Conservation (phyloP, 2,888 invertebrate species). For the Frankliniella fusca region DNA sequence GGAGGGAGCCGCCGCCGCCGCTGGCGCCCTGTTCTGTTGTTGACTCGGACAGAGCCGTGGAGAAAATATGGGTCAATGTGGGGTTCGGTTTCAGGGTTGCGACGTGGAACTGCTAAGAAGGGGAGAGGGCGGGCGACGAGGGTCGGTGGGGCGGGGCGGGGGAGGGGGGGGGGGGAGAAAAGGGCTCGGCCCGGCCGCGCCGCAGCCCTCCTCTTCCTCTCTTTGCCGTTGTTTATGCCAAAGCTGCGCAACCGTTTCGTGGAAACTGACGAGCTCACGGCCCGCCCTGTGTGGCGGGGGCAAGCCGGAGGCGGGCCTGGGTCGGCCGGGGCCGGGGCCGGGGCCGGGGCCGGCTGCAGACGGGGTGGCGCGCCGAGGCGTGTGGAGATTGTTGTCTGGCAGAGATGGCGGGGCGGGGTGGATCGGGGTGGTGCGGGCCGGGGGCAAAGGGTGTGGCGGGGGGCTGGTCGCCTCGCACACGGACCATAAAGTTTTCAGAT, state of each 20-base stretch:
- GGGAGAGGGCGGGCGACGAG: too few species aligned
- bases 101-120: neutral
- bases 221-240: neutral
- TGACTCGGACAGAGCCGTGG: neutral
- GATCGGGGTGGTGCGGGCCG: neutral
- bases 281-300: neutral
- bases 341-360: neutral
- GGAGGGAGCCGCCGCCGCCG: neutral
- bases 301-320: too few species aligned
- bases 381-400: neutral
- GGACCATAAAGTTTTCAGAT: neutral
- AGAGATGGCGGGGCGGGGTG: neutral
- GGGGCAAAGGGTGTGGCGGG: neutral
- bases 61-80: slow-evolving; percentile 14
- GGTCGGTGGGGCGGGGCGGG: too few species aligned
- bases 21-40: slow-evolving; percentile 4
- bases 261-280: neutral
- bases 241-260: neutral
- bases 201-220: neutral
- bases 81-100: neutral
- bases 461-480: neutral
- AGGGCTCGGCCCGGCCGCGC: neutral
- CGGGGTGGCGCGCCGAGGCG: neutral
- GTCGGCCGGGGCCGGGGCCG: too few species aligned
- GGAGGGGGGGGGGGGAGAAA: too few species aligned